Percentiles rank a stretch among this genome's conserved stretches.
Evolutionary conservation across 2,888 invertebrate species (phyloP).

Genomic region (Synanthedon myopaeformis): DNA sequence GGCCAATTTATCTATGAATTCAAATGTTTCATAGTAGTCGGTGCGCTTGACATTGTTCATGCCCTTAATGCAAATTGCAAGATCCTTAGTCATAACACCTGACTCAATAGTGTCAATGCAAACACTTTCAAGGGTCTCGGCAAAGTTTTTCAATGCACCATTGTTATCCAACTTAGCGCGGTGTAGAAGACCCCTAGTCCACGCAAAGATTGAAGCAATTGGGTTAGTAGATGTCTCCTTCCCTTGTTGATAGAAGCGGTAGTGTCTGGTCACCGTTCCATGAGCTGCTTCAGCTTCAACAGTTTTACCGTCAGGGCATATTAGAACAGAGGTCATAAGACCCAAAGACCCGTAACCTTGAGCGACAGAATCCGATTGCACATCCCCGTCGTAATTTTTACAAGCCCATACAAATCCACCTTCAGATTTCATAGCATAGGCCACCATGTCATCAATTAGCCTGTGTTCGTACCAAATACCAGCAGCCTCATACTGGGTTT

Average conservation of each 20-base stretch:
- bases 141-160: conserved; percentile 78
- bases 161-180: conserved; percentile 95
- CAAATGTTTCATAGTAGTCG: conserved; percentile 97
- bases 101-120: conserved; percentile 96
- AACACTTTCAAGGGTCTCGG: conserved; percentile 87
- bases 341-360: conserved; percentile 97
- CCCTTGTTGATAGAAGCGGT: conserved; percentile 89
- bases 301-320: conserved; percentile 98
- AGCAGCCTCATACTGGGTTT: conserved; percentile 82
- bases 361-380: conserved; percentile 97
- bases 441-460: conserved; percentile 99
- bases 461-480: conserved; percentile 98
- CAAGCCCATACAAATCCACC: conserved; percentile 99
- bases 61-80: conserved; percentile 98
- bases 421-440: conserved; percentile 96
- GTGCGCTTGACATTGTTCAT: conserved; percentile 80
- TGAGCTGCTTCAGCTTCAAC: conserved; percentile 99
- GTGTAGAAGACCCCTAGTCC: conserved; percentile 94
- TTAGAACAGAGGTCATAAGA: conserved; percentile 96
- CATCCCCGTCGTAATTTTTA: conserved; percentile 99
- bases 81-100: conserved; percentile 97
- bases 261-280: conserved; percentile 95
- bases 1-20: conserved; percentile 94
- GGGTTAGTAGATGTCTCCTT: conserved; percentile 99
- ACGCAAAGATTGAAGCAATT: conserved; percentile 98